Base-by-base conservation (phyloP, 2,888 invertebrate genomes). In the Tineola bisselliella region DNA sequence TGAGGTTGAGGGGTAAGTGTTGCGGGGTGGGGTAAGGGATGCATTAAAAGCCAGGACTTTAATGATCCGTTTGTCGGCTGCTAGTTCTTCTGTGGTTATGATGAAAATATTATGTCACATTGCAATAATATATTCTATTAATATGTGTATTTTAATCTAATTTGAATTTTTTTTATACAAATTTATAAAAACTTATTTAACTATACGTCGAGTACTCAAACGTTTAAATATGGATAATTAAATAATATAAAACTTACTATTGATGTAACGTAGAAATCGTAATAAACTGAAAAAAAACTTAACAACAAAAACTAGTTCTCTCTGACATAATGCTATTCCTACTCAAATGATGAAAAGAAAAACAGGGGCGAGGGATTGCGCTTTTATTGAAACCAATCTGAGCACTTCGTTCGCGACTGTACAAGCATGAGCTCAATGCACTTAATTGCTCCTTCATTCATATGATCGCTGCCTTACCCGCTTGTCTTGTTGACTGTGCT, bases 381-480 rank as follows among this genome's bases (percentile, higher is more conserved):
- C 83, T 84, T 86, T 84, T 86, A 84, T 87, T 83, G 83, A 81
- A 84, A 84, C 83, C 84, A 81, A 87, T 87, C 84, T 81, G 79
- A 76, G 74, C 84, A 83, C 81, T 84, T 83, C 43, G 56, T 56
- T 83, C 76, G 77, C 77, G 76, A 71, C 79, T 79, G 78, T 78
- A 81, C 83, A 78, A 76, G 76, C 78, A 71, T 70, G 68, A 71
- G 77, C 74, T 83, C 78, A 82, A 82, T 79, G 81, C 77, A 76
- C 78, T 79, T 86, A 84, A 86, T 86, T 84, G 84, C 84, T 77
- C 75, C 81, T 79, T 82, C 86, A 83, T 84, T 83, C 81, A 83
- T 79, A 81, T 84, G 80, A 84, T 82, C 78, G 78, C 76, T 43
- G 13, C 18, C 38, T 48, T 30, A 77, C 69, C 56, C 73, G 77